Conservation (phyloP, 2,113 vertebrate genomes). For the Euleptes europaea region DNA sequence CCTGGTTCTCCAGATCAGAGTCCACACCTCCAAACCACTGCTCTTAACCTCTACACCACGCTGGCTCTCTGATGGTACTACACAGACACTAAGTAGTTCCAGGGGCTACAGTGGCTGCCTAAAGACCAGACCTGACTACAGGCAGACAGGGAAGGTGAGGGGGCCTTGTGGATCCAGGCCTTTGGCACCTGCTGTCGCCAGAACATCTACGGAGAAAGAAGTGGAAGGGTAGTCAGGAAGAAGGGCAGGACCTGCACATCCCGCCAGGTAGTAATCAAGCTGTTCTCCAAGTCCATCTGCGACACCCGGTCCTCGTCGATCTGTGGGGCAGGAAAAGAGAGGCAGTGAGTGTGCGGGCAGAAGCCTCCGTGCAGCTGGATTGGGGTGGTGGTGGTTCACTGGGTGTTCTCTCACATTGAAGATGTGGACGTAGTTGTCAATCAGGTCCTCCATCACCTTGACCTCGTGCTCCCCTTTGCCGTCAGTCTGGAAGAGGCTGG, state of each 20-base stretch:
- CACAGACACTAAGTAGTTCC: background rate
- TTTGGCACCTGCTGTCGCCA: background rate
- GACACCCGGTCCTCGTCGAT: constrained; percentile 95
- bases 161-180: background rate
- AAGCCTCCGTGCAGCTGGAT: too few species aligned
- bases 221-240: background rate
- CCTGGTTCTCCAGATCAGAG: too few species aligned
- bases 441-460: constrained; percentile 94
- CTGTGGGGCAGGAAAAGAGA: constrained; percentile 65
- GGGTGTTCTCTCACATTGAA: constrained; percentile 84
- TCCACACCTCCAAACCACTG: too few species aligned
- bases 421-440: constrained; percentile 89
- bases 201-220: background rate
- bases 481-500: constrained; percentile 97
- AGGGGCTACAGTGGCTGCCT: too few species aligned
- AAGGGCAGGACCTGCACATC: constrained; percentile 87
- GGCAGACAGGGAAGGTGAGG: too few species aligned
- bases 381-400: too few species aligned
- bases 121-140: too few species aligned
- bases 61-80: too few species aligned
- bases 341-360: too few species aligned
- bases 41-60: too few species aligned
- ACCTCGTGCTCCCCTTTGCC: constrained; percentile 95
- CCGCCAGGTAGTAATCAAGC: constrained; percentile 96
- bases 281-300: constrained; percentile 96